These are phyloP conservation scores for Sandelia bainsii DNA, from an alignment of 2,797 vertebrate species.

Conservation along the genomic window DNA sequence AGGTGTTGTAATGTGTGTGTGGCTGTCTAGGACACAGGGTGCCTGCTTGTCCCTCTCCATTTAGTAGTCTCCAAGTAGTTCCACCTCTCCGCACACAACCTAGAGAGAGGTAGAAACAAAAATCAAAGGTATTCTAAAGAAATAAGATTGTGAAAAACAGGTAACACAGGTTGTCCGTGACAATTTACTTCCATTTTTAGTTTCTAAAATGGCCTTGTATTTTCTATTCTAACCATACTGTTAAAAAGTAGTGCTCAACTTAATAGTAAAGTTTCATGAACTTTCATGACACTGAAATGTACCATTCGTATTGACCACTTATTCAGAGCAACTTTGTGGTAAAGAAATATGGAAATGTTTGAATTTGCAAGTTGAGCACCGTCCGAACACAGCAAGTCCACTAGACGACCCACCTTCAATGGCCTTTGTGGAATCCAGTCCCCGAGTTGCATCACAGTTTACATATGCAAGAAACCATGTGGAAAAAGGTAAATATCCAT, in stretches of 20 bases:
- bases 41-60: constrained; percentile 77
- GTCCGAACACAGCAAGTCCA: not conserved
- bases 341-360: constrained; percentile 8
- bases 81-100: constrained; percentile 56
- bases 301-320: no score
- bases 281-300: not conserved
- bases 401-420: not conserved
- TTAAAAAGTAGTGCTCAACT: not conserved
- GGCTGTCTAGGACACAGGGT: constrained; percentile 65
- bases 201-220: not conserved
- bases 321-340: not conserved
- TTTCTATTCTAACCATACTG: not conserved
- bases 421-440: not conserved
- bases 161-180: not conserved
- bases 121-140: constrained; percentile 25
- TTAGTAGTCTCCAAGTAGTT: constrained; percentile 64
- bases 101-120: constrained; percentile 32
- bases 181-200: constrained; percentile 21
- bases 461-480: constrained; percentile 1
- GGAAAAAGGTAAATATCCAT: not conserved
- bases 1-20: constrained; percentile 64
- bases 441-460: not conserved
- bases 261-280: constrained; percentile 2
- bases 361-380: not conserved
- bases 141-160: constrained; percentile 25